Percentiles rank a stretch among this genome's conserved stretches.
Conservation (phyloP, 2,797 vertebrate species). For the Pseudochirops corinnae region DNA sequence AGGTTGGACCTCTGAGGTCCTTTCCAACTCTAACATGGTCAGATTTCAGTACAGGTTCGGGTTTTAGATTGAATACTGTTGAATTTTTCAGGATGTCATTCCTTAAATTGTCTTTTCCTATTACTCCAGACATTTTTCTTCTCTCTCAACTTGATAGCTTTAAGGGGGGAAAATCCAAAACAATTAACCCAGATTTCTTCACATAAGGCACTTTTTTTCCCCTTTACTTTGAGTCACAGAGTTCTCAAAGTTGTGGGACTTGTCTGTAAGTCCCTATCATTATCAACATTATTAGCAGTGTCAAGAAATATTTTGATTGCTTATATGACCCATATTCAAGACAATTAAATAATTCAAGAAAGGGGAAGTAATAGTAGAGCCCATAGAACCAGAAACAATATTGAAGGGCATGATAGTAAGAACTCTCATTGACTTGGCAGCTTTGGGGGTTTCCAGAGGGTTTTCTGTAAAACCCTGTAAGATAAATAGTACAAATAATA, state of each 20-base stretch:
- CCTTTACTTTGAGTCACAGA: neutral
- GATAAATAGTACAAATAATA: neutral
- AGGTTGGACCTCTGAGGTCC: neutral
- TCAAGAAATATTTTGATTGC: neutral
- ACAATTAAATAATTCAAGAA: neutral
- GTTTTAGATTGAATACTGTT: neutral
- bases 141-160: neutral
- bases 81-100: conserved; percentile 25
- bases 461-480: neutral
- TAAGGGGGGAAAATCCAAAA: neutral
- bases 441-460: neutral
- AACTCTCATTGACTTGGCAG: neutral
- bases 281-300: neutral
- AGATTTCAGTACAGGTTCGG: conserved; percentile 14
- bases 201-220: neutral
- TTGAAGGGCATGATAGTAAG: neutral
- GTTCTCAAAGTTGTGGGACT: neutral
- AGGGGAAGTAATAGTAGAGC: neutral
- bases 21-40: conserved; percentile 30
- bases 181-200: neutral
- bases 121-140: neutral
- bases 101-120: neutral
- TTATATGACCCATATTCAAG: neutral
- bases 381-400: neutral
- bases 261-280: neutral